phyloP scores from a whole-genome alignment of 2,888 invertebrate species.

The Caenorhabditis afra region DNA sequence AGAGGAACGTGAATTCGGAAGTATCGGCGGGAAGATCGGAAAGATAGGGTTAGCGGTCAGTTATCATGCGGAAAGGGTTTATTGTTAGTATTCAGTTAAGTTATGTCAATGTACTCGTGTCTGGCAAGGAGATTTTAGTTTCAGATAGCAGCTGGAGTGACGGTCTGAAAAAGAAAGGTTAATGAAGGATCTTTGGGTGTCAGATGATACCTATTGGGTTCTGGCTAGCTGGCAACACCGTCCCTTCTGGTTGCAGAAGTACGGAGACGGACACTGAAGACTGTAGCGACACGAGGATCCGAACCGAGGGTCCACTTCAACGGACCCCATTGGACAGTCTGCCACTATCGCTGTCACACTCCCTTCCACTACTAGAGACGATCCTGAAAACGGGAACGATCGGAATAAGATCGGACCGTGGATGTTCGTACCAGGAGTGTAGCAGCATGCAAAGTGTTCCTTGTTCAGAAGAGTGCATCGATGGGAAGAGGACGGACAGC shows the following conservation, averaged over 20 bases:
- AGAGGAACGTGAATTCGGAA: slow-evolving; percentile 5
- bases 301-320: slow-evolving; percentile 65
- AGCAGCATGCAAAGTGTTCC: slow-evolving; percentile 55
- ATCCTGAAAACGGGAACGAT: not conserved
- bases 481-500: slow-evolving; percentile 69
- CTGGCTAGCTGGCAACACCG: slow-evolving; percentile 62
- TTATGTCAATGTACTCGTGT: slow-evolving; percentile 44
- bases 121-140: slow-evolving; percentile 37
- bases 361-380: slow-evolving; percentile 17
- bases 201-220: slow-evolving; percentile 6
- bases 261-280: slow-evolving; percentile 73
- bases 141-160: not conserved
- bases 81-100: slow-evolving; percentile 34
- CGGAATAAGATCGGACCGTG: not conserved
- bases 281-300: slow-evolving; percentile 67
- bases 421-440: slow-evolving; percentile 20
- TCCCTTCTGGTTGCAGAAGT: slow-evolving; percentile 70
- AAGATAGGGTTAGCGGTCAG: slow-evolving; percentile 16
- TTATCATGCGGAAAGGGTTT: slow-evolving; percentile 37
- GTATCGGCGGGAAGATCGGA: not conserved
- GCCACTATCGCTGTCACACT: slow-evolving; percentile 26
- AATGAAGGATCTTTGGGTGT: not conserved
- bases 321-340: slow-evolving; percentile 62
- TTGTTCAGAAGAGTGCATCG: slow-evolving; percentile 55
- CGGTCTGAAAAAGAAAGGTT: slow-evolving; percentile 18